Evolutionary conservation across 2,113 vertebrate species (phyloP).

Genomic region (Pelmatolapia mariae): DNA sequence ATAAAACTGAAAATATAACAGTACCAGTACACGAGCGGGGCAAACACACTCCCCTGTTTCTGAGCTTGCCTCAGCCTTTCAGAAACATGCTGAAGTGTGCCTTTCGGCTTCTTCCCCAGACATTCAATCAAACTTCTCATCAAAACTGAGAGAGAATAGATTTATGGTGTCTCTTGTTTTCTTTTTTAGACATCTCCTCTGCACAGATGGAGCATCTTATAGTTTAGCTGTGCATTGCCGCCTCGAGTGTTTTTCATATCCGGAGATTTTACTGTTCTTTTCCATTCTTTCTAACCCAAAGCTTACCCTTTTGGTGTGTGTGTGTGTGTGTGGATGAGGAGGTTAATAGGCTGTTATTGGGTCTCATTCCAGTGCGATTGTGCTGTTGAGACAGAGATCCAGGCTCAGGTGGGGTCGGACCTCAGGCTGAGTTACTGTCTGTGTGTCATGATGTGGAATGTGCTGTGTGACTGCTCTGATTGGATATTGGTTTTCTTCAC

Average conservation of each 20-base stretch:
- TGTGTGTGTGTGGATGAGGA: constrained; percentile 6
- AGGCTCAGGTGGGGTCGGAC: constrained; percentile 65
- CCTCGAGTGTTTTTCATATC: constrained; percentile 68
- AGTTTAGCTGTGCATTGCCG: constrained; percentile 24
- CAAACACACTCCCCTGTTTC: neutral
- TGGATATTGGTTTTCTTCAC: constrained; percentile 43
- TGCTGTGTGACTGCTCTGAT: constrained; percentile 38
- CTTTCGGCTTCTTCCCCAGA: constrained; percentile 14
- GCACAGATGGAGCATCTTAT: constrained; percentile 2
- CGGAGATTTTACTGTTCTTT: constrained; percentile 70
- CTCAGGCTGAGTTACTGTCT: constrained; percentile 54
- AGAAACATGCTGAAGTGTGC: neutral
- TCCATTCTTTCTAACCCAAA: constrained; percentile 53
- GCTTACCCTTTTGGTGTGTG: constrained; percentile 1
- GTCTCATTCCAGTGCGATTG: constrained; percentile 66
- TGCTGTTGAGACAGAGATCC: constrained; percentile 54
- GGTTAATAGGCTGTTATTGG: constrained; percentile 65
- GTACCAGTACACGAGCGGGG: neutral
- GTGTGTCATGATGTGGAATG: constrained; percentile 57
- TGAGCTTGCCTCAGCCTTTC: neutral
- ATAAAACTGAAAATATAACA: neutral
- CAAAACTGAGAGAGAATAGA: constrained; percentile 15
- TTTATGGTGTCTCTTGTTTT: constrained; percentile 30
- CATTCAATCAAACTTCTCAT: constrained; percentile 24
- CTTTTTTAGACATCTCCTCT: constrained; percentile 11